These are phyloP conservation scores for Peromyscus aztecus DNA, from an alignment of 2,797 vertebrate genomes.

Conservation along the genomic window DNA sequence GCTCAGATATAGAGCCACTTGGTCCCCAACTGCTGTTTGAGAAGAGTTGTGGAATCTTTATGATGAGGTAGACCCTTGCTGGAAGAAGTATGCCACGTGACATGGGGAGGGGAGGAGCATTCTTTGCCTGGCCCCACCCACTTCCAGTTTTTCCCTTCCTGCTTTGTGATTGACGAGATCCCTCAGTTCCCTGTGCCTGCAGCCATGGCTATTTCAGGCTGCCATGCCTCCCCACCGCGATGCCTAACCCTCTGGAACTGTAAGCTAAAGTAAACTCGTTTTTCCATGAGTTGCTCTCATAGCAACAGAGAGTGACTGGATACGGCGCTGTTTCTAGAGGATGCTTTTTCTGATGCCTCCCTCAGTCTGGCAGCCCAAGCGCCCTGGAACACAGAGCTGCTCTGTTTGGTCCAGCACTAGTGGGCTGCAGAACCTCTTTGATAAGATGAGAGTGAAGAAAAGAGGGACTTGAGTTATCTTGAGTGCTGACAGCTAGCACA, in stretches of 20 bases:
- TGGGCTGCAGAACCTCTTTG: neutral
- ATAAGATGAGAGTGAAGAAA: neutral
- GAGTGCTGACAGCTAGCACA: neutral
- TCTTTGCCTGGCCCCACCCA: neutral
- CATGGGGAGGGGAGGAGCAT: neutral
- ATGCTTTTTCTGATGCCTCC: neutral
- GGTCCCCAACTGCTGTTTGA: neutral
- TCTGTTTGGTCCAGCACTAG: neutral
- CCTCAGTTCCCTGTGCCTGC: neutral
- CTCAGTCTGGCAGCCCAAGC: neutral
- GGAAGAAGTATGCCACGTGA: no score
- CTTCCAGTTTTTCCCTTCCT: neutral
- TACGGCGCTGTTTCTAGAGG: no score
- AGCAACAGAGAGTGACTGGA: neutral
- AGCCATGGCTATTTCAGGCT: neutral
- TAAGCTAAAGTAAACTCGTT: neutral
- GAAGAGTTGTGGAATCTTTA: neutral
- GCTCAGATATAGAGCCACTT: neutral
- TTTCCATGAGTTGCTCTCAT: neutral
- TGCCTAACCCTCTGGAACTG: neutral
- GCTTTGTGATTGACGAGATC: neutral
- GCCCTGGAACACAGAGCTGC: neutral
- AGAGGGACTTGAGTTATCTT: neutral
- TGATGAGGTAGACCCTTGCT: neutral
- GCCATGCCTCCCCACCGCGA: neutral